phyloP scores from a whole-genome alignment of 2,113 vertebrate genomes.

The Coptodon bakossiorum region DNA sequence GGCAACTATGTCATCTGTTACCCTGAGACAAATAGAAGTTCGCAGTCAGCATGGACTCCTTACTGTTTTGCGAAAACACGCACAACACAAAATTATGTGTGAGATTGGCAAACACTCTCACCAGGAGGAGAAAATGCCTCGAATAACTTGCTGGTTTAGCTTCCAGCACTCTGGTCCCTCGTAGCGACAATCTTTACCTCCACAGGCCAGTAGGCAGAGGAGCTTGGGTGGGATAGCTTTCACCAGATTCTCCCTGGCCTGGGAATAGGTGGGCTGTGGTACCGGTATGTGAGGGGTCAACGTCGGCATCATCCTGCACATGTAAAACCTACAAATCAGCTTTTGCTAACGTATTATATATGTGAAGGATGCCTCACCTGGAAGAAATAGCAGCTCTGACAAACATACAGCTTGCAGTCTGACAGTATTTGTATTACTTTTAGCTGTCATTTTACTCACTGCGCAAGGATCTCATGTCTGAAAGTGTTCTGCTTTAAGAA shows the following conservation, averaged over 20 bases:
- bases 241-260: constrained; percentile 75
- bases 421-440: neutral
- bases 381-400: neutral
- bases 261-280: constrained; percentile 73
- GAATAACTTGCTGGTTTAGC: constrained; percentile 70
- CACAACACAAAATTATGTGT: neutral
- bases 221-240: constrained; percentile 71
- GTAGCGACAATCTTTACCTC: constrained; percentile 75
- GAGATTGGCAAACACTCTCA: constrained; percentile 12
- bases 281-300: constrained; percentile 54
- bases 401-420: neutral
- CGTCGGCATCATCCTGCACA: constrained; percentile 34
- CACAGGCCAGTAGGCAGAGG: constrained; percentile 75
- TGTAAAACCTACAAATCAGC: neutral
- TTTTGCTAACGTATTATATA: neutral
- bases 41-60: neutral
- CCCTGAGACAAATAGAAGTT: constrained; percentile 46
- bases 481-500: neutral
- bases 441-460: neutral
- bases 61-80: neutral
- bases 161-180: constrained; percentile 76
- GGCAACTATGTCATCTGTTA: constrained; percentile 76
- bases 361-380: neutral
- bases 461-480: neutral
- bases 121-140: constrained; percentile 78